Evolutionary conservation across 2,888 invertebrate species (phyloP).

Genomic region (Nebria brevicollis): DNA sequence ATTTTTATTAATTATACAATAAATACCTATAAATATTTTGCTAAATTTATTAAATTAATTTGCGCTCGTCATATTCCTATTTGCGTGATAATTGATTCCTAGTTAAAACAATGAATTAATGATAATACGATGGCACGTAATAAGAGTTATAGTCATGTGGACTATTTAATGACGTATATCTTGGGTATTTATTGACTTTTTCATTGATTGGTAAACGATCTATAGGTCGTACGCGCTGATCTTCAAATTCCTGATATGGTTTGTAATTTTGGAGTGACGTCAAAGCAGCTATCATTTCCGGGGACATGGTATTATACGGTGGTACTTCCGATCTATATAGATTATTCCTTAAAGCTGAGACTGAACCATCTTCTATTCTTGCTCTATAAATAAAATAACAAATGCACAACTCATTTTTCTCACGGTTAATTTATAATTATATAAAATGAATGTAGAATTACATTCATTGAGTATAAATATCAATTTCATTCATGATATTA

Average conservation of each 20-base stretch:
- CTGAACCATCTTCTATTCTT: conserved; percentile 49
- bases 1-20: too few species aligned
- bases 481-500: not conserved
- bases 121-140: not conserved
- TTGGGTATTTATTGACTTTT: conserved; percentile 12
- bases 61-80: not conserved
- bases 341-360: conserved; percentile 25
- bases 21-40: too few species aligned
- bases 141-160: not conserved
- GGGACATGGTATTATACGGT: conserved; percentile 40
- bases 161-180: not conserved
- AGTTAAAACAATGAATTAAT: not conserved
- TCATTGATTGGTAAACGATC: conserved; percentile 26
- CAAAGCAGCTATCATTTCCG: conserved; percentile 48
- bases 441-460: not conserved
- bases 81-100: not conserved
- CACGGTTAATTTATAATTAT: too few species aligned
- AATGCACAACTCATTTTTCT: too few species aligned
- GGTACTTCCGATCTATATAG: conserved; percentile 13
- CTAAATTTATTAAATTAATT: too few species aligned
- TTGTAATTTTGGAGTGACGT: conserved; percentile 45
- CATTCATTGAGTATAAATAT: not conserved
- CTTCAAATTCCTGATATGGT: conserved; percentile 43
- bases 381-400: conserved; percentile 47
- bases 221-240: conserved; percentile 48